phyloP scores from a whole-genome alignment of 2,113 vertebrate species.

The Chamaea fasciata region DNA sequence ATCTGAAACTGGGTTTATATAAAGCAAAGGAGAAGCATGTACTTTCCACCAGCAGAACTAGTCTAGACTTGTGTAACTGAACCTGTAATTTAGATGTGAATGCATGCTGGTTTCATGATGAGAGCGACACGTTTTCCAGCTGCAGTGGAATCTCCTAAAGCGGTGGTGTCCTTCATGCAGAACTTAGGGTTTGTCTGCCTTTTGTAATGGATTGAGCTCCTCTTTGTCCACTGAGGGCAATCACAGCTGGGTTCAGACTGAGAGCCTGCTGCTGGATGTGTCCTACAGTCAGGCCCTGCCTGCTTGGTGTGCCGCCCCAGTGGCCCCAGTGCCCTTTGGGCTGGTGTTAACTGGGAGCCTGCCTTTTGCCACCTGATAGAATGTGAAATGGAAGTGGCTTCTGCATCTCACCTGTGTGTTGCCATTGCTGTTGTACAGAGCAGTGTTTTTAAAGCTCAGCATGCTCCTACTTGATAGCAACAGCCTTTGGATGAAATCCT shows the following conservation, averaged over 20 bases:
- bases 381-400: not conserved
- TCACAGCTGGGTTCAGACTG: rapidly evolving
- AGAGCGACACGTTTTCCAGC: not conserved
- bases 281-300: not conserved
- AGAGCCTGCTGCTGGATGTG: not conserved
- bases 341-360: not conserved
- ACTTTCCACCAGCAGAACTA: not conserved
- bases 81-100: not conserved
- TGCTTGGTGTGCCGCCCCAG: not conserved
- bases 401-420: not conserved
- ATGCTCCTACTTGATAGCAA: not conserved
- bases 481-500: not conserved
- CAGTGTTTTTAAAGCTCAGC: not conserved
- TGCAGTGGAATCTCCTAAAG: not conserved
- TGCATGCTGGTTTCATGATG: not conserved
- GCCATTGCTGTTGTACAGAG: not conserved
- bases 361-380: not conserved
- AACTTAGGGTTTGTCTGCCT: not conserved
- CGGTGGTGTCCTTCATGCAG: not conserved
- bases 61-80: not conserved
- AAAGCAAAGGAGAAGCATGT: not conserved
- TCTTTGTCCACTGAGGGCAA: rapidly evolving
- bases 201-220: not conserved
- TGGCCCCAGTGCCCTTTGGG: not conserved
- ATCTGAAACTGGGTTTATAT: not conserved